Evolutionary conservation across 92 coral and sea anemone genomes (phyloP), one percentile per base, ranked within the genome.

Genomic region (Heliopora coerulea): DNA sequence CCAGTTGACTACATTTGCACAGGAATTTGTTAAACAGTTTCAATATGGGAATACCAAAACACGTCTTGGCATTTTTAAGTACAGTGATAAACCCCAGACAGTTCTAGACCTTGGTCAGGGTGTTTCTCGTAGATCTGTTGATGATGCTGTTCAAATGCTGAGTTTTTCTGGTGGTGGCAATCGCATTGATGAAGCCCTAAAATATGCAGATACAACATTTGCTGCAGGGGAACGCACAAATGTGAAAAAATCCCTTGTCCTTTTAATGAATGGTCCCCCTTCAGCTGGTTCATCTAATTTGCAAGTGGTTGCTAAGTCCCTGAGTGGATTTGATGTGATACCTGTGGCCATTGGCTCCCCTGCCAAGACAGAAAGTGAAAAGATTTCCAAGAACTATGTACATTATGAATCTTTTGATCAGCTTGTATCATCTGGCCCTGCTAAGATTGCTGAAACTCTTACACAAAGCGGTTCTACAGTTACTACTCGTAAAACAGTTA

Each of bases 11-110:
- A 49, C 46, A 7, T 70, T 70, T 70, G 77, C 77, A 52, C 49
- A 54, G 19, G 14, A 24, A 8, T 70, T 52, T 50, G 50, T 58
- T 27, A 0, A 40, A 10, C 62, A 57, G 32, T 50, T 52, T 20
- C 4, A 35, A 7, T 29, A 20, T 8, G 63, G 77, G 13, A 70
- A 21, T 32, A 37, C 14, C 8, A 21, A 31, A 15, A 54, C 54
- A 8, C 77, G 77, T 33, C 23, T 70, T 44, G 77, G 77, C 14
- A 27, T 70, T 6, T 70, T 70, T 21, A 52, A 28, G 26, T 70
- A 70, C 41, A 35, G 50, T 26, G 41, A 15, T 25, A 70, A 0
- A 4, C 48, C 77, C 24, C 31, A 54, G 31, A 29, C 77, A 49
- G 50, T 70, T 35, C 0, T 70, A 58, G 3, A 15, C 24, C 6